phyloP scores from a whole-genome alignment of 2,113 vertebrate species.

The Cyprinus carpio region DNA sequence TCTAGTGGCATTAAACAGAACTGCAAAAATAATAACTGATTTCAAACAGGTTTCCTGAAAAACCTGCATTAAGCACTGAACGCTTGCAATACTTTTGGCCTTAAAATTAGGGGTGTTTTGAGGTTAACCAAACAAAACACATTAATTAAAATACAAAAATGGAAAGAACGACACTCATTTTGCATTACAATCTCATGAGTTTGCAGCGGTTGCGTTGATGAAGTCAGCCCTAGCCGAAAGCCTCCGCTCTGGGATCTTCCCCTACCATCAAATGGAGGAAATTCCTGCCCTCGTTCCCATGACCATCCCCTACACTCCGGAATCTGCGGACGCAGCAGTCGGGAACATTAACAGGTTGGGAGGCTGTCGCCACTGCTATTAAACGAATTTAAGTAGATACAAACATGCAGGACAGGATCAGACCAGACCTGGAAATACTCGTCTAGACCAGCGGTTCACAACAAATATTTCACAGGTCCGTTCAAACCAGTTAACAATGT shows the following conservation, averaged over 20 bases:
- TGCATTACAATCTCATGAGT: neutral
- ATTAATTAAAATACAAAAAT: neutral
- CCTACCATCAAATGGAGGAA: neutral
- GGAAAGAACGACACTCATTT: neutral
- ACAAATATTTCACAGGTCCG: neutral
- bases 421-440: neutral
- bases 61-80: neutral
- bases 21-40: neutral
- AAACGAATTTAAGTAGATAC: constrained; percentile 38
- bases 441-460: neutral
- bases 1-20: neutral
- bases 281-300: constrained; percentile 52
- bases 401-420: constrained; percentile 2
- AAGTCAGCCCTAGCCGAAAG: constrained; percentile 44
- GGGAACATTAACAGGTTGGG: constrained; percentile 43
- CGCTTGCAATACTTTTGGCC: too few relatives aligned
- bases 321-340: constrained; percentile 22
- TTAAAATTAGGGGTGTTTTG: too few relatives aligned
- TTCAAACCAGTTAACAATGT: neutral
- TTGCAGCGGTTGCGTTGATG: constrained; percentile 18
- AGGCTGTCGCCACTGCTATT: constrained; percentile 55
- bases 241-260: constrained; percentile 22
- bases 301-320: constrained; percentile 41
- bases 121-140: neutral
- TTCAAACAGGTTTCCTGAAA: neutral